phyloP scores from a whole-genome alignment of 1,140 invertebrate species.

The Cephus cinctus region DNA sequence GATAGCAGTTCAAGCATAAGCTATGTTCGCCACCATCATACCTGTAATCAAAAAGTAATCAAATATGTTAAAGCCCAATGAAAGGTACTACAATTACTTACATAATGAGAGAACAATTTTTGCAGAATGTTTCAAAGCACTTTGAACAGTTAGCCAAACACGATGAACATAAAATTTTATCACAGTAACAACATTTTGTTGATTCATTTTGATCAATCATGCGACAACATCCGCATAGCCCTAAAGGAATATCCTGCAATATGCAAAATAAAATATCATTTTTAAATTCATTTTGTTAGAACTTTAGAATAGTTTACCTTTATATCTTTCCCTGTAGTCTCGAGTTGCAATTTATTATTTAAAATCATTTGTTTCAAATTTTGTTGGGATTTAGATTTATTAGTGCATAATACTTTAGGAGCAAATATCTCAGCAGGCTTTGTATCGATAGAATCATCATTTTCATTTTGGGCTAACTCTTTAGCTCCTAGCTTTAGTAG shows the following conservation, averaged over 20 bases:
- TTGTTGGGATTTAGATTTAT: conserved; percentile 12
- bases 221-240: conserved; percentile 23
- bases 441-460: conserved; percentile 9
- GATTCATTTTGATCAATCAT: conserved; percentile 17
- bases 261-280: conserved; percentile 2
- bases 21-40: conserved; percentile 28
- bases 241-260: conserved; percentile 17
- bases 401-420: conserved; percentile 15
- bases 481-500: conserved; percentile 35
- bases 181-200: conserved; percentile 34
- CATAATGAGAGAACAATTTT: conserved; percentile 36
- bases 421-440: neutral
- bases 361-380: conserved; percentile 36
- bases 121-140: conserved; percentile 35
- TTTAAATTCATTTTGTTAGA: neutral
- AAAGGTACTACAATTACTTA: conserved; percentile 22
- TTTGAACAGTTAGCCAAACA: conserved; percentile 26
- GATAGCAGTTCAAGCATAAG: conserved; percentile 35
- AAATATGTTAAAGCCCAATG: conserved; percentile 1
- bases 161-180: conserved; percentile 28
- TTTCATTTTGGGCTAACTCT: conserved; percentile 14
- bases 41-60: conserved; percentile 20
- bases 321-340: conserved; percentile 21
- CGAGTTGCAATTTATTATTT: conserved; percentile 31
- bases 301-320: conserved; percentile 20